Conservation (phyloP, 2,797 vertebrate species). For the Lates japonicus region DNA sequence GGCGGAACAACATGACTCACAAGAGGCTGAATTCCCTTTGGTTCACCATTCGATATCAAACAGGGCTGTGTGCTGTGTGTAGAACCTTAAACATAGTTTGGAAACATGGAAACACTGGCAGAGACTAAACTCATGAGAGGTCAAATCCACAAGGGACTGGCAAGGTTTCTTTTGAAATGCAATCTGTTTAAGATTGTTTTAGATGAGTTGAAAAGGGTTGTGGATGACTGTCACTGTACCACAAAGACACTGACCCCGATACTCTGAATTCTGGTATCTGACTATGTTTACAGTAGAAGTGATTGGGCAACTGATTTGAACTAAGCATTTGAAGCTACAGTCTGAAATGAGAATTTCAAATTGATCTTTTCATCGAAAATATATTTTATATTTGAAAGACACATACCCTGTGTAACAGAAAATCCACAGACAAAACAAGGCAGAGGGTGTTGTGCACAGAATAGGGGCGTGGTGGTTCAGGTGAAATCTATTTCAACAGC, state of each 20-base stretch:
- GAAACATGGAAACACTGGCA: constrained; percentile 45
- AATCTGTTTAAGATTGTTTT: neutral
- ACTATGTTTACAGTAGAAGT: neutral
- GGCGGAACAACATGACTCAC: constrained; percentile 60
- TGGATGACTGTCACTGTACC: neutral
- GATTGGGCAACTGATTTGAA: too few species aligned
- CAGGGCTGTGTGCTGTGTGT: constrained; percentile 7
- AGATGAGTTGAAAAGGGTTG: neutral
- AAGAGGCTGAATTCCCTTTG: constrained; percentile 58
- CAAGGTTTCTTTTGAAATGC: constrained; percentile 33
- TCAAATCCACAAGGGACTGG: constrained; percentile 33
- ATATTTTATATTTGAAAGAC: neutral
- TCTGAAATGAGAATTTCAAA: too few species aligned
- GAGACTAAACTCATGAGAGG: constrained; percentile 45
- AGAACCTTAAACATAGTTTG: constrained; percentile 40
- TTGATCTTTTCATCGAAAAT: too few species aligned
- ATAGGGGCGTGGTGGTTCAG: too few species aligned
- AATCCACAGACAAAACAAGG: too few species aligned
- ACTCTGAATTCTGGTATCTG: too few species aligned
- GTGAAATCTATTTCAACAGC: neutral
- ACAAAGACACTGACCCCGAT: neutral
- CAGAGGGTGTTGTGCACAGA: too few species aligned
- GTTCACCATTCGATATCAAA: constrained; percentile 56
- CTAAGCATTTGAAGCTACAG: neutral
- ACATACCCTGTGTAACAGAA: too few species aligned